Percentiles rank a stretch among this genome's conserved stretches.
phyloP scores from a whole-genome alignment of 2,113 vertebrate genomes.

The Gallinago media region DNA sequence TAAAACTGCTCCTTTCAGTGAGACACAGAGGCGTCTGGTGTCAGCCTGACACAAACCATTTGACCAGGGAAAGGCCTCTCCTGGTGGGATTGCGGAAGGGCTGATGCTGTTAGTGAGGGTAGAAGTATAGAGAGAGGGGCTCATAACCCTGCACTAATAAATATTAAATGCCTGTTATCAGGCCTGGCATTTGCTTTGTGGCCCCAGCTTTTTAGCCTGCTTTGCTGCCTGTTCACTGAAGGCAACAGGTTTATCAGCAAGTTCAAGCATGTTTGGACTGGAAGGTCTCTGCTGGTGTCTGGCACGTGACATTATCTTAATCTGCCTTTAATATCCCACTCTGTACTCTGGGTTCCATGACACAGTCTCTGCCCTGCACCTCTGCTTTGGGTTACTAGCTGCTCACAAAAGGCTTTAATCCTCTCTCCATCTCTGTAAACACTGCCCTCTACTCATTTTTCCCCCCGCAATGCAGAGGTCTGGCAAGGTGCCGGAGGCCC shows the following conservation, averaged over 20 bases:
- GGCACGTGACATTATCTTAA: conserved; percentile 29
- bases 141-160: conserved; percentile 39
- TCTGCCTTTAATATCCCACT: conserved; percentile 23
- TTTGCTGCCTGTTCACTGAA: conserved; percentile 43
- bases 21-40: conserved; percentile 68
- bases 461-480: neutral
- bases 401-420: conserved; percentile 20
- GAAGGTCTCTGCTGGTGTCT: conserved; percentile 42
- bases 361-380: neutral
- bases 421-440: neutral
- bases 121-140: neutral
- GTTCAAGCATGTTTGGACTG: conserved; percentile 64
- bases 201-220: conserved; percentile 6
- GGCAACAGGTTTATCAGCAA: conserved; percentile 63
- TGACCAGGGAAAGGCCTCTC: conserved; percentile 32
- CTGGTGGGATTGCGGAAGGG: conserved; percentile 21
- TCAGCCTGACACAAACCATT: conserved; percentile 73
- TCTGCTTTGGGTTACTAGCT: conserved; percentile 27
- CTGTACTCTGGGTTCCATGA: neutral
- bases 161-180: conserved; percentile 59
- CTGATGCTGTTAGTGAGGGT: neutral
- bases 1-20: conserved; percentile 50
- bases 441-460: neutral
- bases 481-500: neutral
- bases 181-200: neutral